Conservation (phyloP, 1,140 invertebrate species). For the Pogonomyrmex barbatus region DNA sequence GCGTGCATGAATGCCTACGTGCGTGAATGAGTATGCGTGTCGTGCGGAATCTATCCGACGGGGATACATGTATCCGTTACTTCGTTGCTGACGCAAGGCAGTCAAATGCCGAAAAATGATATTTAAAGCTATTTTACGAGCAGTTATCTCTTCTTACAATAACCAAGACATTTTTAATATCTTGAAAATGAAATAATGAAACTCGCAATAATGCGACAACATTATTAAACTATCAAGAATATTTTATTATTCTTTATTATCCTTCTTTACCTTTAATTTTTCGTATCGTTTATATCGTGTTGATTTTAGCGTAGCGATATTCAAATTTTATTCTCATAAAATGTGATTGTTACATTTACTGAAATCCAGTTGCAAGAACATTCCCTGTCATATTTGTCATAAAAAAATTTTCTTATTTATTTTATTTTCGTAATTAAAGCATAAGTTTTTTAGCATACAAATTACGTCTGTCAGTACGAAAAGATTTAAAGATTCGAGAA, state of each 20-base stretch:
- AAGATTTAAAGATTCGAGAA: background rate
- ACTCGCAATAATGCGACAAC: too few relatives aligned
- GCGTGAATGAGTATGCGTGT: constrained; percentile 22
- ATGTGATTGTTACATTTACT: background rate
- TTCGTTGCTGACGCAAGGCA: constrained; percentile 68
- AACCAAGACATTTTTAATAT: background rate
- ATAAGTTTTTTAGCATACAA: background rate
- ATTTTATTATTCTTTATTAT: background rate
- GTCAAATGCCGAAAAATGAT: constrained; percentile 28
- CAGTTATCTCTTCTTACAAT: background rate
- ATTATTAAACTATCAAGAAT: background rate
- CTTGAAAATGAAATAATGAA: too few relatives aligned
- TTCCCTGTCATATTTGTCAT: background rate
- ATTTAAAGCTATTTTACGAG: background rate
- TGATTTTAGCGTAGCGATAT: background rate
- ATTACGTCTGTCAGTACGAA: background rate
- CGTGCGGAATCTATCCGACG: constrained; percentile 60
- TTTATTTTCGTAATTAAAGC: background rate
- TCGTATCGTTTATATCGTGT: background rate
- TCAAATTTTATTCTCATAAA: background rate
- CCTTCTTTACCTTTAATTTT: background rate
- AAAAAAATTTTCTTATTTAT: background rate
- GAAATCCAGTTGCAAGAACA: background rate
- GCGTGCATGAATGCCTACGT: background rate
- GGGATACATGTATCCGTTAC: constrained; percentile 74